These are phyloP conservation scores for Heliconius himera DNA, from an alignment of 1,140 invertebrate genomes.

Conservation along the genomic window DNA sequence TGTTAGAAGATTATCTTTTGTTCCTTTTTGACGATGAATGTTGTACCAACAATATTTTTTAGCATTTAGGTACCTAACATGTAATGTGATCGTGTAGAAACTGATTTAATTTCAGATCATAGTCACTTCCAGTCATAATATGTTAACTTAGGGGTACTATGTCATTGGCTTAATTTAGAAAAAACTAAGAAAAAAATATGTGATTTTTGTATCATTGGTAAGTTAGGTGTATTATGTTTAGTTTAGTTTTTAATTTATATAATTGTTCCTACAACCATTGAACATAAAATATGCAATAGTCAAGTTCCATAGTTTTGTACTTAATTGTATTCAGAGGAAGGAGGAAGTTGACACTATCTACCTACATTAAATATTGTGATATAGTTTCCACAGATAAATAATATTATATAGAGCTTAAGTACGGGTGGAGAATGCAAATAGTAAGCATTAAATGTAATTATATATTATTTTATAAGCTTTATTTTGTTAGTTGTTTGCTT, in stretches of 20 bases:
- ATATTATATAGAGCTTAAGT: conserved; percentile 57
- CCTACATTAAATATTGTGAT: conserved; percentile 70
- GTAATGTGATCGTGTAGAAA: conserved; percentile 74
- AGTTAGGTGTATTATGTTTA: conserved; percentile 52
- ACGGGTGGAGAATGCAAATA: conserved; percentile 58
- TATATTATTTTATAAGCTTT: conserved; percentile 33
- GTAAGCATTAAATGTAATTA: conserved; percentile 37
- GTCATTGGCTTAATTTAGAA: conserved; percentile 55
- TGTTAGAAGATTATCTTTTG: conserved; percentile 52
- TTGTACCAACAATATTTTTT: conserved; percentile 51
- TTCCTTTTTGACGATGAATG: conserved; percentile 63
- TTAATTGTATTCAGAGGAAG: conserved; percentile 60
- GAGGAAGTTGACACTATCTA: conserved; percentile 49
- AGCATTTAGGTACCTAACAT: conserved; percentile 57
- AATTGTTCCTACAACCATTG: conserved; percentile 72
- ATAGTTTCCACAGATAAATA: conserved; percentile 66
- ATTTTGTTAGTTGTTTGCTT: conserved; percentile 37
- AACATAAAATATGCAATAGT: conserved; percentile 63
- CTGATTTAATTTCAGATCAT: conserved; percentile 73
- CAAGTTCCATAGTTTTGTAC: conserved; percentile 67
- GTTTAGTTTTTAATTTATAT: conserved; percentile 54
- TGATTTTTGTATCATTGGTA: conserved; percentile 66
- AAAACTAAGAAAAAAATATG: conserved; percentile 64
- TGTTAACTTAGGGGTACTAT: conserved; percentile 74
- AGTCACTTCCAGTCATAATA: conserved; percentile 81